A percentile compares a stretch with the other conserved stretches of the same genome.
These are phyloP conservation scores for Pseudochirops corinnae DNA, from an alignment of 2,797 vertebrate genomes.

Conservation along the genomic window DNA sequence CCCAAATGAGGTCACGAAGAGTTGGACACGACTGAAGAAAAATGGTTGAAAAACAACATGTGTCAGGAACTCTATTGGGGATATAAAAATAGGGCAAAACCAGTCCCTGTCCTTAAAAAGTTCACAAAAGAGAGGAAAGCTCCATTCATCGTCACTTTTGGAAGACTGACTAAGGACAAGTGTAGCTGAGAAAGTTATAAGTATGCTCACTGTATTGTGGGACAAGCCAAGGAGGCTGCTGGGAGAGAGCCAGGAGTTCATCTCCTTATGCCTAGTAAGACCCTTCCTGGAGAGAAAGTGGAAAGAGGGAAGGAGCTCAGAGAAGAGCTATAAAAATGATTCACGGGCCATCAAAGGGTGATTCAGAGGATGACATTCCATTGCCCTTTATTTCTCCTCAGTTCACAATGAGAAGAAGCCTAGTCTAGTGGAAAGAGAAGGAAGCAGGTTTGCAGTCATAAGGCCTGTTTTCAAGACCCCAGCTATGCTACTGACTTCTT, in stretches of 20 bases:
- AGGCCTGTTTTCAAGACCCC: background rate
- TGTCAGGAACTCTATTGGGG: background rate
- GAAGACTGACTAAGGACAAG: background rate
- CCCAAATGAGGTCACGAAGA: background rate
- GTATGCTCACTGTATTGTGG: background rate
- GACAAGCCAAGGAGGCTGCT: background rate
- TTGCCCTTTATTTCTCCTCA: background rate
- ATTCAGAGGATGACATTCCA: background rate
- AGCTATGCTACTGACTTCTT: background rate
- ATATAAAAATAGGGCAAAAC: background rate
- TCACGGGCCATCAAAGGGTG: background rate
- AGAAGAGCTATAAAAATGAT: background rate
- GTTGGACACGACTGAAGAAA: background rate
- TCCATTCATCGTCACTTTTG: background rate
- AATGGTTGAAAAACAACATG: background rate
- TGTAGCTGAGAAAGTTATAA: background rate
- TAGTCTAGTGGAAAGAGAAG: background rate
- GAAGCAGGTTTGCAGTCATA: background rate
- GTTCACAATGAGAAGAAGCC: background rate
- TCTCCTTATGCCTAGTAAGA: background rate
- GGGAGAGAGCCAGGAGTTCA: background rate
- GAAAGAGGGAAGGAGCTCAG: background rate
- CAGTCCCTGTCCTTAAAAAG: background rate
- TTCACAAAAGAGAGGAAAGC: background rate
- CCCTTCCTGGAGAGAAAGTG: background rate